These are phyloP conservation scores for Nansenia antarctica DNA, from an alignment of 2,113 vertebrate species.

Conservation along the genomic window DNA sequence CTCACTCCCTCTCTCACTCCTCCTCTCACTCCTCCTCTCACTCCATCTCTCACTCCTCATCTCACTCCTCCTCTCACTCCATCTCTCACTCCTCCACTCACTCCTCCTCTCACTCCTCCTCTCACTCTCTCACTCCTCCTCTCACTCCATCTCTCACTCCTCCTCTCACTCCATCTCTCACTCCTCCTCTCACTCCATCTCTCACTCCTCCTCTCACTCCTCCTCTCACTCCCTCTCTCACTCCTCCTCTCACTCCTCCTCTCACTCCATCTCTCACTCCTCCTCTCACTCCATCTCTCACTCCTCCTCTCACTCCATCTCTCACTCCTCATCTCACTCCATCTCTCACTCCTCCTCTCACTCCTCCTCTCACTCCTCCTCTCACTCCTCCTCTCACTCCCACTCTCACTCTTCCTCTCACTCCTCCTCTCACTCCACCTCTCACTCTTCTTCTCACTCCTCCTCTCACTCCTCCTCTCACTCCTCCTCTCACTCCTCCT, in stretches of 20 bases:
- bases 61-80: slow-evolving; percentile 15
- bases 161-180: slow-evolving; percentile 15
- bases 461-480: slow-evolving; percentile 15
- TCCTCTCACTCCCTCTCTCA: too few relatives aligned
- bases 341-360: slow-evolving; percentile 10
- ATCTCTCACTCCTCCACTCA: too few relatives aligned
- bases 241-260: slow-evolving; percentile 19
- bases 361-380: slow-evolving; percentile 12
- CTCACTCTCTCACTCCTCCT: slow-evolving; percentile 16
- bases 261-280: too few relatives aligned
- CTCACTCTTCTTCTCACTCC: neutral
- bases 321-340: too few relatives aligned
- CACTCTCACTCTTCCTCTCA: too few relatives aligned
- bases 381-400: slow-evolving; percentile 4
- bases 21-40: slow-evolving; percentile 21
- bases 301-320: slow-evolving; percentile 19
- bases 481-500: slow-evolving; percentile 18
- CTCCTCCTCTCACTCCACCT: slow-evolving; percentile 19
- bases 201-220: slow-evolving; percentile 15
- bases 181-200: slow-evolving; percentile 18
- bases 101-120: slow-evolving; percentile 13
- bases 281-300: slow-evolving; percentile 15
- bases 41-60: too few relatives aligned
- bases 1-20: slow-evolving; percentile 10
- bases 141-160: slow-evolving; percentile 9